Percentiles rank a stretch among this genome's conserved stretches.
These are phyloP conservation scores for Prochilodus magdalenae DNA, from an alignment of 2,113 vertebrate genomes.

Conservation along the genomic window DNA sequence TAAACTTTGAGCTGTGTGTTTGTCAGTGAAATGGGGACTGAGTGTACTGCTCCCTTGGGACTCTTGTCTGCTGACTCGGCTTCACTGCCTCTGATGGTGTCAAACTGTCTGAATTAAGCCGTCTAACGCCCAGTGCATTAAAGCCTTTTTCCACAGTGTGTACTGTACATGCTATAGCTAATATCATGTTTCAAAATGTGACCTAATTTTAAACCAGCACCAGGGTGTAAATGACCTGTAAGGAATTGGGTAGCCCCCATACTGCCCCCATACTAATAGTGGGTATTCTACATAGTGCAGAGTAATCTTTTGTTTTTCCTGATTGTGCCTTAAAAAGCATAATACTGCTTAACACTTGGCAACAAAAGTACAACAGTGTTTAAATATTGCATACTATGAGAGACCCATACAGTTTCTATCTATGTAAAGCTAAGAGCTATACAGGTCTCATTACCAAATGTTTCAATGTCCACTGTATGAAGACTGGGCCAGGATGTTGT, in stretches of 20 bases:
- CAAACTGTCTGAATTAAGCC: background rate
- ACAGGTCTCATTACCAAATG: too few relatives aligned
- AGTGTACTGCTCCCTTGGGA: background rate
- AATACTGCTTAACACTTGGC: too few relatives aligned
- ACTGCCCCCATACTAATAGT: background rate
- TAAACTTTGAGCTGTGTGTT: background rate
- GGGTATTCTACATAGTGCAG: background rate
- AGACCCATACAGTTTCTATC: too few relatives aligned
- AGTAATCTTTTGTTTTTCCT: too few relatives aligned
- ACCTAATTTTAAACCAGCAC: background rate
- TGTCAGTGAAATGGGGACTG: background rate
- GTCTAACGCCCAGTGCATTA: background rate
- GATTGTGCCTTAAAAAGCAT: too few relatives aligned
- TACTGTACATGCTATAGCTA: background rate
- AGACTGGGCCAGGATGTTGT: background rate
- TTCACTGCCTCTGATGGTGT: background rate
- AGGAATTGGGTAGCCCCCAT: background rate
- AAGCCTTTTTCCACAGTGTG: background rate
- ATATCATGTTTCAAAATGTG: constrained; percentile 16
- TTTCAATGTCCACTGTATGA: background rate
- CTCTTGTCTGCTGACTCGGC: background rate
- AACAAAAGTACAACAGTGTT: too few relatives aligned
- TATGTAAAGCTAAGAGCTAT: too few relatives aligned
- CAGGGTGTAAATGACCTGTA: background rate
- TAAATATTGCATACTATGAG: too few relatives aligned